Evolutionary conservation across 2,797 vertebrate genomes (phyloP), one percentile per base, ranked within the genome.

Genomic region (Lagorchestes hirsutus): DNA sequence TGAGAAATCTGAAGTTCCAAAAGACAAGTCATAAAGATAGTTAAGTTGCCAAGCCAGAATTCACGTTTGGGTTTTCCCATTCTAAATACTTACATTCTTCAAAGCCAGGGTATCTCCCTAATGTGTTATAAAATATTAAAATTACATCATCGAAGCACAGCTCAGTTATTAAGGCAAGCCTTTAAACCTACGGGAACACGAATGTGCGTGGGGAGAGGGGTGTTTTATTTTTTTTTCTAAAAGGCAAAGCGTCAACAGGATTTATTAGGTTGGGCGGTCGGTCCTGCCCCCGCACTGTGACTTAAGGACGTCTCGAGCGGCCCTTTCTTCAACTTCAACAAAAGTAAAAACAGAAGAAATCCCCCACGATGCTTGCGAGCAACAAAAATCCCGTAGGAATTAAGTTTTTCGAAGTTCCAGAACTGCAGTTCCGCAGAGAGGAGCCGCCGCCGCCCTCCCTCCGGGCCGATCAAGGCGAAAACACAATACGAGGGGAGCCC

Each of bases 321-420:
- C 93, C 92, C 87, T 94, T 91, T 90, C 28, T 54, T 46, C 59
- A 55, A 11, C 18, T 62, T 94, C 91, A 67, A 94, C 74, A 54
- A 18, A 34, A 59, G 93, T 57, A 92, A 92, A 93, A 93, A 74
- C 12, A 24, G 5, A 74, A 24, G 6, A 24, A 82, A 74, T 40
- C 29, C 4, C 34, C 8, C 0, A 14, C 67, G 93, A 92, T 46
- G 91, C 55, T 87, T 40, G 91, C 46, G 54, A 92, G 92, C 29
- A 34, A 28, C 46, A 57, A 54, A 93, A 92, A 50, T 50, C 74
- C 27, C 46, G 74, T 6, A 91, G 34, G 50, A 92, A 96, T 67
- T 55, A 95, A 96, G 97, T 96, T 97, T 67, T 46, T 57, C 6
- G 54, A 95, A 96, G 93, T 74, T 67, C 40, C 55, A 12, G 55